phyloP scores from a whole-genome alignment of 2,797 vertebrate species.

The Cirrhinus mrigala region DNA sequence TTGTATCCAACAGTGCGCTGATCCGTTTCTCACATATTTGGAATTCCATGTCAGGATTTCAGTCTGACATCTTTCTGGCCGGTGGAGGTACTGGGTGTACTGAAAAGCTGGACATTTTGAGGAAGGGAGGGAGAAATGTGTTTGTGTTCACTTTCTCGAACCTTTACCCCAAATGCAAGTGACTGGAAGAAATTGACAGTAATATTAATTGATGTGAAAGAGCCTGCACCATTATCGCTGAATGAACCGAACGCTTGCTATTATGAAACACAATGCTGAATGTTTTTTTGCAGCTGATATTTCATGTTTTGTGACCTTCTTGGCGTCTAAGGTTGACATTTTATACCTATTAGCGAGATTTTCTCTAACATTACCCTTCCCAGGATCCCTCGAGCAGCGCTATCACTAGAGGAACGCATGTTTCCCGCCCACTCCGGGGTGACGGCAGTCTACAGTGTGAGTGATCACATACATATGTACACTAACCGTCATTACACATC shows the following conservation, averaged over 20 bases:
- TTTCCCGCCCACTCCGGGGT: conserved; percentile 81
- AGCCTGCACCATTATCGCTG: not conserved
- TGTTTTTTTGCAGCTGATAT: not conserved
- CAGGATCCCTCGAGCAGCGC: conserved; percentile 79
- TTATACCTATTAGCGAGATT: conserved; percentile 36
- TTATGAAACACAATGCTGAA: not conserved
- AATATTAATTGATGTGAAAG: conserved; percentile 27
- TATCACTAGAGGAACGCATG: conserved; percentile 81
- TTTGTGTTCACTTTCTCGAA: conserved; percentile 7
- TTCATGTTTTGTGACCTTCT: conserved; percentile 1
- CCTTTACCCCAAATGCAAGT: not conserved
- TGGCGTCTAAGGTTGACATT: conserved; percentile 4
- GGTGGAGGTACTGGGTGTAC: conserved; percentile 75
- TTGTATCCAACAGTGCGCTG: not conserved
- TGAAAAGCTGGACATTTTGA: conserved; percentile 60
- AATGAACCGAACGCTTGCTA: not conserved
- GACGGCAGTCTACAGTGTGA: conserved; percentile 82
- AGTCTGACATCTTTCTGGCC: conserved; percentile 66
- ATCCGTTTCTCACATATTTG: conserved; percentile 34
- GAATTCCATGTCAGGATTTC: conserved; percentile 77
- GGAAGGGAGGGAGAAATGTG: conserved; percentile 50
- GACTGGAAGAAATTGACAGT: conserved; percentile 12
- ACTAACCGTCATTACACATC: conserved; percentile 8
- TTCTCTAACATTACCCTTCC: conserved; percentile 62
- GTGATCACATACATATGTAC: conserved; percentile 58